Percentiles rank a stretch among this genome's conserved stretches.
Conservation (phyloP, 2,797 vertebrate genomes). For the Leptodactylus fallax region DNA sequence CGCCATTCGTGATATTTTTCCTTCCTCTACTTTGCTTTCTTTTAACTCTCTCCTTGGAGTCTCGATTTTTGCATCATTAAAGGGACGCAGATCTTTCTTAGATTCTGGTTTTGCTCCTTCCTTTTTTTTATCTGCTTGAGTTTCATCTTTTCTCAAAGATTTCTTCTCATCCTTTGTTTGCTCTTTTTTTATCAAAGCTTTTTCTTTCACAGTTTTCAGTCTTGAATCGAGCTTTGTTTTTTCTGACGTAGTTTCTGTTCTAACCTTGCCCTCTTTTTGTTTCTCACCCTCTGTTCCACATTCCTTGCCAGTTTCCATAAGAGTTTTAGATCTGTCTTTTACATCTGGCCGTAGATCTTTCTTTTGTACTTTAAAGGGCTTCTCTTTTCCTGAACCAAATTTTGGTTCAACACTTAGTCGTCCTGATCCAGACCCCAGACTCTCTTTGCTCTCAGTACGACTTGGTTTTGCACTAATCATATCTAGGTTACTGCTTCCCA, state of each 20-base stretch:
- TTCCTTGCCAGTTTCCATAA: constrained; percentile 53
- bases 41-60: constrained; percentile 48
- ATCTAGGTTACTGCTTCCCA: constrained; percentile 3
- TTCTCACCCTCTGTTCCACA: constrained; percentile 57
- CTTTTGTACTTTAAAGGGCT: constrained; percentile 57
- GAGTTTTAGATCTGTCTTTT: constrained; percentile 45
- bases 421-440: constrained; percentile 77
- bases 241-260: constrained; percentile 43
- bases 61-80: constrained; percentile 66
- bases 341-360: constrained; percentile 48
- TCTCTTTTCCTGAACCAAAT: constrained; percentile 32
- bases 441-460: constrained; percentile 86
- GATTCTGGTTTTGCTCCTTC: constrained; percentile 78
- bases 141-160: constrained; percentile 72
- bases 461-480: constrained; percentile 72
- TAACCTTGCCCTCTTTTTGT: constrained; percentile 63
- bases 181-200: constrained; percentile 75
- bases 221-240: constrained; percentile 65
- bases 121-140: constrained; percentile 76
- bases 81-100: constrained; percentile 77
- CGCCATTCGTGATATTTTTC: constrained; percentile 52
- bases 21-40: constrained; percentile 62
- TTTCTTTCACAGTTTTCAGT: constrained; percentile 73
- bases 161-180: constrained; percentile 72
- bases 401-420: constrained; percentile 42